These are phyloP conservation scores for Tetheella fluctuosa DNA, from an alignment of 2,888 invertebrate genomes.

Conservation along the genomic window DNA sequence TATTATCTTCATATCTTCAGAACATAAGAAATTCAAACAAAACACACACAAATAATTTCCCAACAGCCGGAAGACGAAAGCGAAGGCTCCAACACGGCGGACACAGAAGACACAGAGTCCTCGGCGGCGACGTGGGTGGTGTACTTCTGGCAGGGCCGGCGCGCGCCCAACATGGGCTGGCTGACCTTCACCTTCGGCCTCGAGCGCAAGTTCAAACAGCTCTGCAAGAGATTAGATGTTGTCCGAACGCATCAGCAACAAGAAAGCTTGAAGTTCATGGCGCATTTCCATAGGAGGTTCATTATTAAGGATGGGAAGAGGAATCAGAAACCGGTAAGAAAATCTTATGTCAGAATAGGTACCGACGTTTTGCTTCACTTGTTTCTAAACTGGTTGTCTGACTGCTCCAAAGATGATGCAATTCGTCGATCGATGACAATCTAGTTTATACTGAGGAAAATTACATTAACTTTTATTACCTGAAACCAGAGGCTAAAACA, in stretches of 20 bases:
- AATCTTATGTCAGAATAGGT: too few relatives aligned
- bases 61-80: conserved; percentile 54
- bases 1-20: too few relatives aligned
- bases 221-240: conserved; percentile 87
- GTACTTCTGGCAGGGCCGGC: conserved; percentile 99
- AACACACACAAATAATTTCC: conserved; percentile 3
- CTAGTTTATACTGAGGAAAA: too few relatives aligned
- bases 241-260: conserved; percentile 99
- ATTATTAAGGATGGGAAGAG: conserved; percentile 95
- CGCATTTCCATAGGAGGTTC: conserved; percentile 97
- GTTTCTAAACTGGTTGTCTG: too few relatives aligned
- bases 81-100: conserved; percentile 75
- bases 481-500: too few relatives aligned
- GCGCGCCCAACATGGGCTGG: conserved; percentile 99
- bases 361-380: too few relatives aligned
- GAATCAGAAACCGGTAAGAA: conserved; percentile 74
- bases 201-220: conserved; percentile 77
- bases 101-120: conserved; percentile 36
- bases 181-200: conserved; percentile 98
- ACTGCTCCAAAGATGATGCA: too few relatives aligned
- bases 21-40: too few relatives aligned
- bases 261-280: conserved; percentile 98
- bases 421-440: too few relatives aligned
- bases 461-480: too few relatives aligned
- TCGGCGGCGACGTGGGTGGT: conserved; percentile 91